phyloP scores from a whole-genome alignment of 2,113 vertebrate genomes.

The Neogobius melanostomus region DNA sequence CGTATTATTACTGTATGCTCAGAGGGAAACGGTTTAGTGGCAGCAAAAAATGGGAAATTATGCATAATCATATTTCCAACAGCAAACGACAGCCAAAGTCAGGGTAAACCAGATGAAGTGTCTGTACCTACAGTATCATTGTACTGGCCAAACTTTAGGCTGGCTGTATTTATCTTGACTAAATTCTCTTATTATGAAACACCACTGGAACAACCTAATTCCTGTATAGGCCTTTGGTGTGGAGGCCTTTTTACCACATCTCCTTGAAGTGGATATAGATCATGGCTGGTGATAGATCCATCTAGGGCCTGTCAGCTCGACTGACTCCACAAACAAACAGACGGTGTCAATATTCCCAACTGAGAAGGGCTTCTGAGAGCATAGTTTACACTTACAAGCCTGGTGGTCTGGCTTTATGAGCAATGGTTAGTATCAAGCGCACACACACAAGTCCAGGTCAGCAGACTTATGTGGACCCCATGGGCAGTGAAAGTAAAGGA shows the following conservation, averaged over 20 bases:
- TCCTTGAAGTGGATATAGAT: constrained; percentile 44
- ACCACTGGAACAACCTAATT: constrained; percentile 19
- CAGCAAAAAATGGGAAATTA: constrained; percentile 29
- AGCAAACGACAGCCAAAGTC: constrained; percentile 13
- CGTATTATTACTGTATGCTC: constrained; percentile 31
- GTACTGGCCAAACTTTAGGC: constrained; percentile 18
- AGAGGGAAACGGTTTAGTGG: constrained; percentile 39
- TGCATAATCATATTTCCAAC: constrained; percentile 33
- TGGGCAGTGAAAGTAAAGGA: constrained; percentile 55
- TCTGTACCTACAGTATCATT: constrained; percentile 16
- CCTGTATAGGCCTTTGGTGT: constrained; percentile 12
- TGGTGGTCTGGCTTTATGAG: constrained; percentile 79
- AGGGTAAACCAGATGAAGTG: background rate
- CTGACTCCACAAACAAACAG: constrained; percentile 80
- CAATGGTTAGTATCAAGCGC: constrained; percentile 67
- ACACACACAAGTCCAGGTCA: constrained; percentile 40
- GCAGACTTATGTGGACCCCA: constrained; percentile 50
- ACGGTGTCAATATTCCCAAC: constrained; percentile 71
- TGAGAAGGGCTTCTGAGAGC: constrained; percentile 73
- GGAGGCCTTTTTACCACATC: constrained; percentile 34
- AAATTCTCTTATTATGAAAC: constrained; percentile 31
- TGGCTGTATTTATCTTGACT: constrained; percentile 28
- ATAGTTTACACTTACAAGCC: constrained; percentile 77
- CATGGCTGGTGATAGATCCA: constrained; percentile 43
- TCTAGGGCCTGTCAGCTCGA: constrained; percentile 60